phyloP scores from a whole-genome alignment of 2,797 vertebrate species.

The Typhlichthys subterraneus region DNA sequence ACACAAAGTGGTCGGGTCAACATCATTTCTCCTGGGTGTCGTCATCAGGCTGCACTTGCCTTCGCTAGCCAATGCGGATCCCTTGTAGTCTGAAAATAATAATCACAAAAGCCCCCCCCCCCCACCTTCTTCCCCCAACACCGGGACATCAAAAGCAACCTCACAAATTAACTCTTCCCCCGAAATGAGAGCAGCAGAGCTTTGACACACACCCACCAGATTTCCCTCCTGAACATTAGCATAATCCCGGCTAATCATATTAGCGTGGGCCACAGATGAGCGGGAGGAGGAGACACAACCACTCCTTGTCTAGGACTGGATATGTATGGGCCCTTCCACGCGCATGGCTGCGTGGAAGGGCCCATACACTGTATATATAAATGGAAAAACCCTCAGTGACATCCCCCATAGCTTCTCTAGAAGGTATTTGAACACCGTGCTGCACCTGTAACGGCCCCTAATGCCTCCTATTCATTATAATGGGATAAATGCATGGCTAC shows the following conservation, averaged over 20 bases:
- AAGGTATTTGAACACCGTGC: no score
- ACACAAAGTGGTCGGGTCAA: constrained; percentile 27
- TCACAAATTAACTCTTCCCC: constrained; percentile 78
- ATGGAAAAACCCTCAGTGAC: no score
- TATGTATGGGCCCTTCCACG: constrained; percentile 12
- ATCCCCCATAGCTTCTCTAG: no score
- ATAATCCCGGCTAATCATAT: constrained; percentile 83
- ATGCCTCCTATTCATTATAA: no score
- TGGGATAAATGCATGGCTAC: no score
- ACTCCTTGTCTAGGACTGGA: constrained; percentile 23
- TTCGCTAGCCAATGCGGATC: constrained; percentile 29
- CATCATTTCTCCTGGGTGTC: constrained; percentile 38
- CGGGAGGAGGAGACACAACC: constrained; percentile 54
- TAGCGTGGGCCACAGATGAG: constrained; percentile 71
- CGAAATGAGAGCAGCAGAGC: constrained; percentile 70
- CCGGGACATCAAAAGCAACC: constrained; percentile 74
- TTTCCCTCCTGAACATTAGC: constrained; percentile 66
- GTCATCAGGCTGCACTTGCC: constrained; percentile 54
- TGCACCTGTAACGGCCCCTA: no score
- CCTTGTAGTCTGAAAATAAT: not conserved
- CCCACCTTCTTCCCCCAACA: constrained; percentile 53
- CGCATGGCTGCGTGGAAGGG: no score
- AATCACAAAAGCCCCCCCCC: not conserved
- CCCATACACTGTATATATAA: no score
- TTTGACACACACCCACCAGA: constrained; percentile 61